Evolutionary conservation across 2,797 vertebrate genomes (phyloP).

Genomic region (Alca torda): DNA sequence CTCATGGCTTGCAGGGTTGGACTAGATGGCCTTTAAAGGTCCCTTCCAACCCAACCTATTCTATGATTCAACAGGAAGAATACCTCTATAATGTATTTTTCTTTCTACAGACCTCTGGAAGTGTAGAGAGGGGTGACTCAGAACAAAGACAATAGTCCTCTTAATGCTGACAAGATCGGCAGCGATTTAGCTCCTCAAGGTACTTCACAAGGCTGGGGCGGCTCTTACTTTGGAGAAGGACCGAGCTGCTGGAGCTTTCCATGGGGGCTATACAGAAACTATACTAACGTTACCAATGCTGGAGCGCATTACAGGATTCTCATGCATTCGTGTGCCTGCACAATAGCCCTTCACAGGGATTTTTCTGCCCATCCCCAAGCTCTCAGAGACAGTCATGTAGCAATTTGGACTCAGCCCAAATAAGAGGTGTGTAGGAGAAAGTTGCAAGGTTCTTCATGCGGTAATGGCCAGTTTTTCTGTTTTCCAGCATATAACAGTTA

Average conservation of each 20-base stretch:
- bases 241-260: not conserved
- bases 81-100: too few relatives aligned
- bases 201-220: not conserved
- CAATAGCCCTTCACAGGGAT: not conserved
- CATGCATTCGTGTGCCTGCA: not conserved
- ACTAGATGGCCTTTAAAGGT: too few relatives aligned
- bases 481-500: not conserved
- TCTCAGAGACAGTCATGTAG: not conserved
- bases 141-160: too few relatives aligned
- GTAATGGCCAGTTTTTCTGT: not conserved
- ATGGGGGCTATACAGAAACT: not conserved
- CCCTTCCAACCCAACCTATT: too few relatives aligned
- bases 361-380: not conserved
- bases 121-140: too few relatives aligned
- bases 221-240: not conserved
- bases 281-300: rapidly evolving
- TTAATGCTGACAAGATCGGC: too few relatives aligned
- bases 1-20: too few relatives aligned
- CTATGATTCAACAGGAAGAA: too few relatives aligned
- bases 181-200: not conserved
- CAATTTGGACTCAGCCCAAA: not conserved
- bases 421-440: not conserved
- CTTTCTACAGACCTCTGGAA: too few relatives aligned
- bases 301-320: not conserved
- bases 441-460: not conserved